A percentile compares a stretch with the other conserved stretches of the same genome.
Evolutionary conservation across 2,888 invertebrate genomes (phyloP).

Genomic region (Monoplex corrugatus): DNA sequence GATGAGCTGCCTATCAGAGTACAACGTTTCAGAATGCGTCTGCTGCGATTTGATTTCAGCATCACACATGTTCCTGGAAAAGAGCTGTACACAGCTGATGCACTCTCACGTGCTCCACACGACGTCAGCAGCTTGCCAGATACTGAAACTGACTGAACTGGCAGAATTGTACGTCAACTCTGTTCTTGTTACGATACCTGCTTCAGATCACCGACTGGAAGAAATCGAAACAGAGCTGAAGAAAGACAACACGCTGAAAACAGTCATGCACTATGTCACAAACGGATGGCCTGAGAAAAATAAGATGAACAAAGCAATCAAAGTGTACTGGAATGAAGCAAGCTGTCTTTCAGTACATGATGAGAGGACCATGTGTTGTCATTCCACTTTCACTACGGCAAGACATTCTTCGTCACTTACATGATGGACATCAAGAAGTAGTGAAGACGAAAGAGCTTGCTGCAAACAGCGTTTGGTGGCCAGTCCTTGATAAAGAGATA

Average conservation of each 20-base stretch:
- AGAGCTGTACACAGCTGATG: not conserved
- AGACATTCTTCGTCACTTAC: not conserved
- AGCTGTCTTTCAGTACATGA: not conserved
- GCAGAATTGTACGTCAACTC: not conserved
- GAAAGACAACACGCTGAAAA: not conserved
- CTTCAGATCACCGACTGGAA: not conserved
- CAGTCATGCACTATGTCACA: not conserved
- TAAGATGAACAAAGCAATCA: not conserved
- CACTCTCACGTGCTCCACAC: not conserved
- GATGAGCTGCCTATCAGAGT: not conserved
- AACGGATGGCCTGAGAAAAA: not conserved
- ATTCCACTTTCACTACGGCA: not conserved
- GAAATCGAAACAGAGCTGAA: not conserved
- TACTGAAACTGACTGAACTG: not conserved
- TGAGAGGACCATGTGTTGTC: not conserved
- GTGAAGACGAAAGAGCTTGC: not conserved
- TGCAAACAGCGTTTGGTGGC: not conserved
- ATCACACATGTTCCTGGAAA: constrained; percentile 6
- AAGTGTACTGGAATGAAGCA: not conserved
- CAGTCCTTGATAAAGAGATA: not conserved
- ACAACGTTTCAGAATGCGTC: not conserved
- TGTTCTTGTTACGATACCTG: not conserved
- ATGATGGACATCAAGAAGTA: not conserved
- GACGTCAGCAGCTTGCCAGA: not conserved
- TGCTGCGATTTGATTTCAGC: not conserved